Evolutionary conservation across 1,140 invertebrate species (phyloP).

Genomic region (Drosophila ercepeae): DNA sequence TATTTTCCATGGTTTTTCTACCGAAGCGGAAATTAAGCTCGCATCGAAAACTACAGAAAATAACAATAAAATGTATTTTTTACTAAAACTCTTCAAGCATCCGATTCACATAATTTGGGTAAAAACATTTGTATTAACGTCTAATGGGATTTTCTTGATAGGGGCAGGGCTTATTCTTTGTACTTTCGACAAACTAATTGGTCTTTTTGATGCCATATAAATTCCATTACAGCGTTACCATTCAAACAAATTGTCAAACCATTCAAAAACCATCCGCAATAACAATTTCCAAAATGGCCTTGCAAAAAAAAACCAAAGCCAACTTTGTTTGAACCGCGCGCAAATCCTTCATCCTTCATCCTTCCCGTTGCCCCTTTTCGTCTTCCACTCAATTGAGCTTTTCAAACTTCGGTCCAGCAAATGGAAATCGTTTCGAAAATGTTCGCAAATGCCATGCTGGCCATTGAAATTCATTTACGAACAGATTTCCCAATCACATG

Average conservation of each 20-base stretch:
- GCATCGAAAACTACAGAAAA: conserved; percentile 7
- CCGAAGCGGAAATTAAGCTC: conserved; percentile 65
- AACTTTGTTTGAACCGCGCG: conserved; percentile 13
- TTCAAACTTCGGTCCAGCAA: conserved; percentile 13
- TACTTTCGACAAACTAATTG: background rate
- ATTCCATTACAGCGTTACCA: background rate
- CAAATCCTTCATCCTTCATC: too few species aligned
- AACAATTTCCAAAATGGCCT: conserved; percentile 17
- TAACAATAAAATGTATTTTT: background rate
- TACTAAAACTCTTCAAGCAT: too few species aligned
- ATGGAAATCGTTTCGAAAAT: conserved; percentile 36
- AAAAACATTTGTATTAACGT: too few species aligned
- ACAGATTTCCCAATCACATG: conserved; percentile 10
- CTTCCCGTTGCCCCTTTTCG: background rate
- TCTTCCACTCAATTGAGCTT: conserved; percentile 38
- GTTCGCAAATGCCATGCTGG: conserved; percentile 16
- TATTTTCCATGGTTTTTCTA: conserved; percentile 5
- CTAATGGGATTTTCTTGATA: background rate
- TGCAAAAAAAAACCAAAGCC: background rate
- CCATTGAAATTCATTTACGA: conserved; percentile 39
- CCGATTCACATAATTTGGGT: too few species aligned
- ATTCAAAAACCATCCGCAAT: conserved; percentile 14
- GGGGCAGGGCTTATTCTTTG: background rate
- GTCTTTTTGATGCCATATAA: conserved; percentile 3
- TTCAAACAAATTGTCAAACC: conserved; percentile 19